Evolutionary conservation across 2,113 vertebrate species (phyloP).

Genomic region (Clinocottus analis): DNA sequence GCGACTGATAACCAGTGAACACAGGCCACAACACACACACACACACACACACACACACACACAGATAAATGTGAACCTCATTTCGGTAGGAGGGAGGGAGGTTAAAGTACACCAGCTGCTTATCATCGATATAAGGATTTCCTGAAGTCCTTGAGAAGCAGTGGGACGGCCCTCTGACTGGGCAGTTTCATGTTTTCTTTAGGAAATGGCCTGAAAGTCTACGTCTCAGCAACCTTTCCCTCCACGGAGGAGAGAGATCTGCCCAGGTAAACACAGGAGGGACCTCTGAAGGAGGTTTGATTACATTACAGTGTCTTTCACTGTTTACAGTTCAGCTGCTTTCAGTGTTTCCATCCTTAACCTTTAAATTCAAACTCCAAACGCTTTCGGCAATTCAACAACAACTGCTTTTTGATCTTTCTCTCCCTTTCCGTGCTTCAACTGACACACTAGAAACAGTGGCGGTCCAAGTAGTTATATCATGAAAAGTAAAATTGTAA

Average conservation of each 20-base stretch:
- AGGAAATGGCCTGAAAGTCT: not conserved
- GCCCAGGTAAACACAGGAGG: not conserved
- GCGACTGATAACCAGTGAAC: constrained; percentile 10
- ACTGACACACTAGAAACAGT: not conserved
- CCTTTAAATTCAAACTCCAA: not conserved
- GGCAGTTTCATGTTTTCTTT: not conserved
- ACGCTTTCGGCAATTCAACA: not conserved
- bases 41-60: constrained; percentile 13
- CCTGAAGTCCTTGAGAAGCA: constrained; percentile 32
- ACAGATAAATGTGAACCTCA: not conserved
- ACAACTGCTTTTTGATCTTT: not conserved
- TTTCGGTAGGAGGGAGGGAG: not conserved
- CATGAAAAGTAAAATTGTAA: no score
- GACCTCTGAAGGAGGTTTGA: not conserved
- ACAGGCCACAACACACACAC: not conserved
- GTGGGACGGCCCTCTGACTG: not conserved
- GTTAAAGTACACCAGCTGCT: constrained; percentile 34
- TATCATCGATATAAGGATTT: constrained; percentile 21
- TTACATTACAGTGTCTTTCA: not conserved
- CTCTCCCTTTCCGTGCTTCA: not conserved
- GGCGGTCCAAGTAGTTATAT: no score
- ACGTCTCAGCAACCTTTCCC: not conserved
- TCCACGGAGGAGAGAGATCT: not conserved
- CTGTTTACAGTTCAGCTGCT: no score
- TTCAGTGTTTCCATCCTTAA: not conserved